Evolutionary conservation across 2,113 vertebrate genomes (phyloP).

Genomic region (Chaenocephalus aceratus): DNA sequence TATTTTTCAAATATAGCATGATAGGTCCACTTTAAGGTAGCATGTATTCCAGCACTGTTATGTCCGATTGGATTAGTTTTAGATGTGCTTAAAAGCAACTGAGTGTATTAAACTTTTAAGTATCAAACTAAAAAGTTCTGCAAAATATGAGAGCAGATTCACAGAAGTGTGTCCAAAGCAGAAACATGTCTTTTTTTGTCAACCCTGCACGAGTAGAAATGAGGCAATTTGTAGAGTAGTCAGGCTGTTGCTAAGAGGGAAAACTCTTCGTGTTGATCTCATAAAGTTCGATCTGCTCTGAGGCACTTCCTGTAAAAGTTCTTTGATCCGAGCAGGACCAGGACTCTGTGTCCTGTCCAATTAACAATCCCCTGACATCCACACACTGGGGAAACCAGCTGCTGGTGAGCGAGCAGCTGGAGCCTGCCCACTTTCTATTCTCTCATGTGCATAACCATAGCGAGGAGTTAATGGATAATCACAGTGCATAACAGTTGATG

Average conservation of each 20-base stretch:
- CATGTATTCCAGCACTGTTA: too few relatives aligned
- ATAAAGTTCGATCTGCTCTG: conserved; percentile 14
- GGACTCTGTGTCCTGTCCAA: conserved; percentile 44
- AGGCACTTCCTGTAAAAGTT: conserved; percentile 32
- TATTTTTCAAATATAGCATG: too few relatives aligned
- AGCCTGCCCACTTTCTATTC: conserved; percentile 22
- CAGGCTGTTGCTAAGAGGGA: conserved; percentile 3
- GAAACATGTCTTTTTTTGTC: neutral
- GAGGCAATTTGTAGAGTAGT: neutral
- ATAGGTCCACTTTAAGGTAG: too few relatives aligned
- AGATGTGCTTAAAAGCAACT: neutral
- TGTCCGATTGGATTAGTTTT: neutral
- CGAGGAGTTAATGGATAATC: conserved; percentile 9
- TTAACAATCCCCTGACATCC: conserved; percentile 50
- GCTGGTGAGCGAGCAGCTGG: conserved; percentile 37
- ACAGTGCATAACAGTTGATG: neutral
- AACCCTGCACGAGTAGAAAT: neutral
- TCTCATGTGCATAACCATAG: conserved; percentile 34
- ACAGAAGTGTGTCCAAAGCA: neutral
- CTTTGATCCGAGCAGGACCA: conserved; percentile 48
- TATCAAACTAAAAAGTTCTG: neutral
- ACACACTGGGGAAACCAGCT: conserved; percentile 33
- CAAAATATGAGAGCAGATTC: neutral
- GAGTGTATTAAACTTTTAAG: too few relatives aligned
- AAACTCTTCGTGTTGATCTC: conserved; percentile 13